Conservation (phyloP, 2,113 vertebrate species). For the Piprites chloris region DNA sequence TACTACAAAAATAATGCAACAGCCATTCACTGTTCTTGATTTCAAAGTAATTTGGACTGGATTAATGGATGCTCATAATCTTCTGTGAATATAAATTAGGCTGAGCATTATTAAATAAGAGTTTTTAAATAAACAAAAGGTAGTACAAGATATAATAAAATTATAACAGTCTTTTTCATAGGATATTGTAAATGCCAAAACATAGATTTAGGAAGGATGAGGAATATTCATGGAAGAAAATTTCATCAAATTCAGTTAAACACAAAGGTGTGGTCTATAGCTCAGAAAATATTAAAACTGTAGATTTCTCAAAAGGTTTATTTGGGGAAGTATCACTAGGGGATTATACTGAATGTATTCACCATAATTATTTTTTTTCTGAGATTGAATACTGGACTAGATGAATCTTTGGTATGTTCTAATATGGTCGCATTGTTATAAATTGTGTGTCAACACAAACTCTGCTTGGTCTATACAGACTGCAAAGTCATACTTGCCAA, state of each 20-base stretch:
- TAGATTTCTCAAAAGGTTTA: neutral
- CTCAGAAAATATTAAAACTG: neutral
- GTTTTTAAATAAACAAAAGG: neutral
- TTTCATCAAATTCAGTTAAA: neutral
- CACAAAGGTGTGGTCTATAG: neutral
- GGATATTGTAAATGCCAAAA: neutral
- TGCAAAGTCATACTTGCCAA: neutral
- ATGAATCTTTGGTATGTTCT: neutral
- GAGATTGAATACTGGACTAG: neutral
- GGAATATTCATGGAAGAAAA: neutral
- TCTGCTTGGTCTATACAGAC: neutral
- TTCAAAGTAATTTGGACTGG: neutral
- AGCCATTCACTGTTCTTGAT: neutral
- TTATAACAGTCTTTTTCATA: neutral
- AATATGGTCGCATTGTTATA: neutral
- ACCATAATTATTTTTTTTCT: accelerated
- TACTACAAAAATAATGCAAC: neutral
- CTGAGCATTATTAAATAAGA: neutral
- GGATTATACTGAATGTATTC: neutral
- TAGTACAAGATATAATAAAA: neutral
- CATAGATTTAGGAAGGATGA: neutral
- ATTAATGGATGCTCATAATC: neutral
- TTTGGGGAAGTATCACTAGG: neutral
- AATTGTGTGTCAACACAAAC: neutral
- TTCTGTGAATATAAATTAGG: neutral